Base-by-base conservation (phyloP, 2,888 invertebrate genomes). In the Empis stercorea region DNA sequence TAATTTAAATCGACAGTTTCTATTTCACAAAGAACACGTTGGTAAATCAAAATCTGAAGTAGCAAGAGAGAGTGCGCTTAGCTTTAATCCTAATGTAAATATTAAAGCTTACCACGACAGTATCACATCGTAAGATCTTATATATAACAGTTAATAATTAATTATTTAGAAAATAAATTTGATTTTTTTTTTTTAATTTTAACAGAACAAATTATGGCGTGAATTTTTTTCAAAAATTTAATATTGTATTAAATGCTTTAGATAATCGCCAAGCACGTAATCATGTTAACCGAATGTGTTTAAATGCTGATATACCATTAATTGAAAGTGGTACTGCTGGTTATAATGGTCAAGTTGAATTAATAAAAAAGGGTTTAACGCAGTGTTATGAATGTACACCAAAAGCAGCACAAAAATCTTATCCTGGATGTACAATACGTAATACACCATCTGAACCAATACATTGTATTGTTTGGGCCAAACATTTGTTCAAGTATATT, bases 401-500 rank as follows among this genome's bases (percentile, higher is more conserved):
- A 0, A 93, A 93, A 68, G 81, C 88, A 9, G 76, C 84, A 15
- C 91, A 92, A 62, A 95, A 93, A 65, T 84, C 88, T 7, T 99
- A 82, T 71, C 97, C 99, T 0, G 95, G 96, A 0, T 99, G 99
- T 66, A 99, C 99, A 2, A 99, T 99, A 56, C 77, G 99, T 38
- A 99, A 99, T 65, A 99, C 99, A 1, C 99, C 99, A 0, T 96
- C 95, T 0, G 97, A 99, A 66, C 93, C 93, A 0, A 95, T 99
- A 56, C 99, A 99, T 70, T 99, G 99, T 66, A 94, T 99, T 56
- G 96, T 99, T 16, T 99, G 99, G 99, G 89, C 95, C 0, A 99
- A 99, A 68, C 95, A 96, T 74, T 77, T 99, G 10, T 99, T 97
- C 71, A 96, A 96, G 86, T 89, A 70, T 71, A 20, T 44, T n/a